Conservation (phyloP, 2,113 vertebrate genomes). For the Catharus bicknelli region DNA sequence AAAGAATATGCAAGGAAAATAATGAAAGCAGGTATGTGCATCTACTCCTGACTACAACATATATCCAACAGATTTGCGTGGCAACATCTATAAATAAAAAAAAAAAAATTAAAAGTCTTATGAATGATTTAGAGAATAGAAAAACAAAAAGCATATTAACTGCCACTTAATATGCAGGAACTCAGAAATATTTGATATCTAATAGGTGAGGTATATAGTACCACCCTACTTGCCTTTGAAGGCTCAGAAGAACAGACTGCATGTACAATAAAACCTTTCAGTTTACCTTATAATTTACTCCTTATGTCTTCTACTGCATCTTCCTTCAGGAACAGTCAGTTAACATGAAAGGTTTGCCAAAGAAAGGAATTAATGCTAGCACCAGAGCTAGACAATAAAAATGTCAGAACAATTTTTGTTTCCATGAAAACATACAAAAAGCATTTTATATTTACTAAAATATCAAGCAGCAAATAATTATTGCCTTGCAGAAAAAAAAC, state of each 20-base stretch:
- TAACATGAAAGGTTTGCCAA: not conserved
- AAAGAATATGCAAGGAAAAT: not conserved
- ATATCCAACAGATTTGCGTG: not conserved
- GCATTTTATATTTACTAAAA: not conserved
- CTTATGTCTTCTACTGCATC: not conserved
- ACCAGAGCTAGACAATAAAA: not conserved
- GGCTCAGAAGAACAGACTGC: not conserved
- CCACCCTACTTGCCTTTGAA: not conserved
- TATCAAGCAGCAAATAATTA: not conserved
- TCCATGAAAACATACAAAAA: not conserved
- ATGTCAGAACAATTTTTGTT: not conserved
- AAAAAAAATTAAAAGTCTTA: not conserved
- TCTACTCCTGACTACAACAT: not conserved
- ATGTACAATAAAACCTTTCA: not conserved
- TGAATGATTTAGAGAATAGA: not conserved
- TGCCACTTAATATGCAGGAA: not conserved
- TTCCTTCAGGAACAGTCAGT: constrained; percentile 1
- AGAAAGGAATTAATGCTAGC: not conserved
- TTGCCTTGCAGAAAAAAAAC: not conserved
- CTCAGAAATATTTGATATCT: not conserved
- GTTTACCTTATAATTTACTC: not conserved
- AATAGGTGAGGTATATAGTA: not conserved
- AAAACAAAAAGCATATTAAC: not conserved
- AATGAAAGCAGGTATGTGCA: not conserved
- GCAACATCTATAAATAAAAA: not conserved